A percentile compares a stretch with the other conserved stretches of the same genome.
Conservation (phyloP, 2,888 invertebrate species). For the Trichopoda pennipes region DNA sequence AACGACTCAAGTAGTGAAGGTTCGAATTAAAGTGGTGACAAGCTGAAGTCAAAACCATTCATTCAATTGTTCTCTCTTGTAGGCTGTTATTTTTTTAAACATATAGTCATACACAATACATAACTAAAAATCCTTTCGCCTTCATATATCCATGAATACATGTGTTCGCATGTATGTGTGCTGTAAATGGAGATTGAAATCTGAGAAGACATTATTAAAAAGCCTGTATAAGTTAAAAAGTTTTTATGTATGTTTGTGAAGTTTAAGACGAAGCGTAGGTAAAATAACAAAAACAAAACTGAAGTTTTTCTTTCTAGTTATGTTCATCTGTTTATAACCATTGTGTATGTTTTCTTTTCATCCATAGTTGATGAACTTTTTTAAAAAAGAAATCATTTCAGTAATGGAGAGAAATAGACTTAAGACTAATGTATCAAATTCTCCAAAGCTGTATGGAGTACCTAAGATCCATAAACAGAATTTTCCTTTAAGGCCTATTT, state of each 20-base stretch:
- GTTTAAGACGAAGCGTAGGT: conserved; percentile 13
- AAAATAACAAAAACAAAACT: conserved; percentile 30
- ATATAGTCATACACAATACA: neutral
- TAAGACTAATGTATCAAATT: too few relatives aligned
- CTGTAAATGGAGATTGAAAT: neutral
- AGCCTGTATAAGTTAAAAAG: neutral
- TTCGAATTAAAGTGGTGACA: conserved; percentile 60
- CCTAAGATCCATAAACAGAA: too few relatives aligned
- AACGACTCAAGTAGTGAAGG: conserved; percentile 51
- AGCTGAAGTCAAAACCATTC: conserved; percentile 64
- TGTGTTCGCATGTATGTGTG: neutral
- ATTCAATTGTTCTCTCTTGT: conserved; percentile 30
- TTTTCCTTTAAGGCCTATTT: too few relatives aligned
- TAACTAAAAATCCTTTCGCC: neutral
- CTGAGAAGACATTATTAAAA: conserved; percentile 39
- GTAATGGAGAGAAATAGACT: too few relatives aligned
- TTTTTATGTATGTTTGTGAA: conserved; percentile 3
- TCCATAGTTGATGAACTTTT: too few relatives aligned
- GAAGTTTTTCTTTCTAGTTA: conserved; percentile 34
- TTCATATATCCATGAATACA: neutral
- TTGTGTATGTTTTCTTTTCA: conserved; percentile 11
- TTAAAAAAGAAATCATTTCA: too few relatives aligned
- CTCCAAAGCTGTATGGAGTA: too few relatives aligned
- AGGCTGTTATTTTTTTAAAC: conserved; percentile 30
- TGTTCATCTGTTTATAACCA: conserved; percentile 28